Conservation (phyloP, 2,113 vertebrate species). For the Isichthys henryi region DNA sequence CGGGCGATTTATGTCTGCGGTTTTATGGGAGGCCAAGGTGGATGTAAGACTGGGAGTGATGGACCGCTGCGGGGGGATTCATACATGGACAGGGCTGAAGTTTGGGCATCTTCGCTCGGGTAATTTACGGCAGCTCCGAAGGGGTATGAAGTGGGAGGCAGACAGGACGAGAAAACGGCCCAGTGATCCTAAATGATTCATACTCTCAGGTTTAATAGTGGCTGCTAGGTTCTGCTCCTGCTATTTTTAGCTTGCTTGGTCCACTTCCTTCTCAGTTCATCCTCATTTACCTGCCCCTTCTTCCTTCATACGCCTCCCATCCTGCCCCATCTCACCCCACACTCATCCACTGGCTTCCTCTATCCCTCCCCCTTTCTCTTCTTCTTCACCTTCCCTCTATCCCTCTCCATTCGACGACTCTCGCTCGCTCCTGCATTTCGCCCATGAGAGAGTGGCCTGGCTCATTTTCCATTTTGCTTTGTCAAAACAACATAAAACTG, state of each 20-base stretch:
- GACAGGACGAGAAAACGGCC: slow-evolving; percentile 6
- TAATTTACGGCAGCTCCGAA: slow-evolving; percentile 25
- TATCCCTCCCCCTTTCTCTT: background rate
- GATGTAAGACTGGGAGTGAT: slow-evolving; percentile 19
- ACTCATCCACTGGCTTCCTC: background rate
- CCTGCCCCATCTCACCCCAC: background rate
- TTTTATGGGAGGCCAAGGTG: slow-evolving; percentile 16
- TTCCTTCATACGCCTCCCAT: slow-evolving; percentile 4
- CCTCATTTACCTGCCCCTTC: slow-evolving; percentile 9
- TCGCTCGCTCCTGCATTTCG: background rate
- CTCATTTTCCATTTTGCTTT: background rate
- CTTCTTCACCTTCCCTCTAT: background rate
- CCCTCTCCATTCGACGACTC: background rate
- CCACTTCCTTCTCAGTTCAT: background rate
- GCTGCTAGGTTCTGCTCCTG: background rate
- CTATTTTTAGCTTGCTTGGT: background rate
- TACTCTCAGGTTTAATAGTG: background rate
- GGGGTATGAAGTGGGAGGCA: background rate
- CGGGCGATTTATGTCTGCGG: slow-evolving; percentile 25
- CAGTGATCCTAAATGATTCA: background rate
- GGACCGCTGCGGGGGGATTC: background rate
- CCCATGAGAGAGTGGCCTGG: background rate
- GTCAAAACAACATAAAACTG: slow-evolving; percentile 30
- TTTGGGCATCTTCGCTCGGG: slow-evolving; percentile 18
- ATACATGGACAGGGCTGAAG: background rate